These are phyloP conservation scores for Hemistola chrysoprasaria DNA, from an alignment of 2,888 invertebrate species.

Conservation along the genomic window DNA sequence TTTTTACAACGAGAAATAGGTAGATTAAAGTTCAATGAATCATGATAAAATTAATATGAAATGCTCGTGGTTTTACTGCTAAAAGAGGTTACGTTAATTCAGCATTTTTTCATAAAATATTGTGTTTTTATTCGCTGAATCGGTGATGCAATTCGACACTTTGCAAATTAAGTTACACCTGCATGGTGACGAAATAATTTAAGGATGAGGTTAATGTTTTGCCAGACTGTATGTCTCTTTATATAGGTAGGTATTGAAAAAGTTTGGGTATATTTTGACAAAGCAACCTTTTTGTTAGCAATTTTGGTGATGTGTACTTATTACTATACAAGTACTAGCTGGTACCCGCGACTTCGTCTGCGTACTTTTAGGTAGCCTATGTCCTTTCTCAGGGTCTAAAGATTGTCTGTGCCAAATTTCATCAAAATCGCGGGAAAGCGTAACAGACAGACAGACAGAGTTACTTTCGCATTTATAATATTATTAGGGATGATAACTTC, in stretches of 20 bases:
- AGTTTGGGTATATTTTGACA: background rate
- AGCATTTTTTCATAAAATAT: conserved; percentile 13
- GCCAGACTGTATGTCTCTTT: conserved; percentile 29
- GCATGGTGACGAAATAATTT: conserved; percentile 15
- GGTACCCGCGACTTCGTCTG: too few relatives aligned
- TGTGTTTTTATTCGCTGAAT: conserved; percentile 34
- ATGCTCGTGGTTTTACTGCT: conserved; percentile 2
- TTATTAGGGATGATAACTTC: too few relatives aligned
- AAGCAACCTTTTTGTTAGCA: background rate
- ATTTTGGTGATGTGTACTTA: too few relatives aligned
- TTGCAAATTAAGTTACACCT: conserved; percentile 22
- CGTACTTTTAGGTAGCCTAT: too few relatives aligned
- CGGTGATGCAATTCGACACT: conserved; percentile 31
- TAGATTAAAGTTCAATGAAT: conserved; percentile 6
- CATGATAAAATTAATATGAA: conserved; percentile 14
- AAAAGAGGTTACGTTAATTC: conserved; percentile 19
- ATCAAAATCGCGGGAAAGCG: too few relatives aligned
- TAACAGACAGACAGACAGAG: too few relatives aligned
- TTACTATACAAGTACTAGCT: too few relatives aligned
- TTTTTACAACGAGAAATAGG: background rate
- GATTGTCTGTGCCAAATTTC: too few relatives aligned
- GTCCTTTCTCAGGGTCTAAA: too few relatives aligned
- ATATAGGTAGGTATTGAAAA: conserved; percentile 11
- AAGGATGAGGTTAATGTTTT: conserved; percentile 18
- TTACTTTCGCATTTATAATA: too few relatives aligned